Percentiles rank a stretch among this genome's conserved stretches.
phyloP scores from a whole-genome alignment of 2,797 vertebrate genomes.

The Silurus aristotelis region DNA sequence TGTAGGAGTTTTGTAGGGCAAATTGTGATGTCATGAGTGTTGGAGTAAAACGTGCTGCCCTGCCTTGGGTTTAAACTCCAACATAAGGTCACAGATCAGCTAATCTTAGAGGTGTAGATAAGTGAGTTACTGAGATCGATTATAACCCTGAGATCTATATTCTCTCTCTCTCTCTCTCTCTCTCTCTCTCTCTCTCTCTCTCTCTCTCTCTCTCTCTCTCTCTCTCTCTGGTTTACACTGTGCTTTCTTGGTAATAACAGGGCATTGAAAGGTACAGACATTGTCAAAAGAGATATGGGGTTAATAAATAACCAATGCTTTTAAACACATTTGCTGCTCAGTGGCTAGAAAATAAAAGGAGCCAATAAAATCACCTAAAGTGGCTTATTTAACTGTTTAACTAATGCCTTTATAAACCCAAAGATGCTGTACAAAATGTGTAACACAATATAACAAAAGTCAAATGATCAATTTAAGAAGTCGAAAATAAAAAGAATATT shows the following conservation, averaged over 20 bases:
- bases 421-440: background rate
- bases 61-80: constrained; percentile 55
- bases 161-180: constrained; percentile 20
- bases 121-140: constrained; percentile 54
- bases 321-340: constrained; percentile 71
- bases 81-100: constrained; percentile 61
- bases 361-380: constrained; percentile 60
- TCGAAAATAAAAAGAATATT: background rate
- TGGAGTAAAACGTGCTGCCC: background rate
- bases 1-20: constrained; percentile 13
- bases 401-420: background rate
- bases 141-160: constrained; percentile 41
- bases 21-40: constrained; percentile 1
- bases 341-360: constrained; percentile 68
- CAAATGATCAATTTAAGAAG: background rate
- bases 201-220: constrained; percentile 25
- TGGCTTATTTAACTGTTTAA: background rate
- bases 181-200: constrained; percentile 17
- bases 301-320: constrained; percentile 72
- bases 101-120: constrained; percentile 53
- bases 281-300: constrained; percentile 62
- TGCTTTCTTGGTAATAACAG: constrained; percentile 59
- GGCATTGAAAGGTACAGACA: constrained; percentile 57
- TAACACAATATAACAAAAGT: background rate
- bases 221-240: background rate